Evolutionary conservation across 2,888 invertebrate species (phyloP), one percentile per base, ranked within the genome.

Genomic region (Fragum fragum): DNA sequence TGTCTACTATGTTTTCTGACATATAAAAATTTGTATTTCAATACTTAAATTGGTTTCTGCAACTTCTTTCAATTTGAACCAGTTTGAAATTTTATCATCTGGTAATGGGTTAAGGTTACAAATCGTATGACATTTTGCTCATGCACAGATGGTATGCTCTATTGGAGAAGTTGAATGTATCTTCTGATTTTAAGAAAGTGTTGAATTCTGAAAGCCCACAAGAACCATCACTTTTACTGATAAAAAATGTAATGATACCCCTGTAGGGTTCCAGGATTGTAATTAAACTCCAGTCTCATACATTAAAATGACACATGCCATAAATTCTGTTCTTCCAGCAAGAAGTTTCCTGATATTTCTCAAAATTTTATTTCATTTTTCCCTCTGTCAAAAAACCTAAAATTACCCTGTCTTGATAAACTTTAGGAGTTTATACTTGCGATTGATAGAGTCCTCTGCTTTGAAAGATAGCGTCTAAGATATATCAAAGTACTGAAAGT

Each of bases 281-380:
- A 47, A 47, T 47, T 47, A 47, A 47, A 47, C n/a, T n/a, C 47
- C 47, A 18, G 47, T n/a, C 47, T 47, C 47, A 47, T 47, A 47
- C 47, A 47, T 47, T 47, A 47, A 47, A 47, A 47, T 47, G 47
- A 47, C 47, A 47, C n/a, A n/a, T 47, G 47, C 47, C 47, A 47
- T 47, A 47, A 47, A 47, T 47, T 47, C n/a, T 47, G 47, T 9
- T 36, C 32, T 36, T 36, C 3, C n/a, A 36, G 9, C 47, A 5
- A 47, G 47, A 47, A 47, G 47, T 47, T 47, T 47, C 47, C 47
- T 47, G 47, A 47, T 18, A 18, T 14, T 47, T 47, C n/a, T 47
- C 18, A 47, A 47, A 47, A 16, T 47, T 47, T 47, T 47, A 47
- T 47, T 47, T 47, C n/a, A 47, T 14, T 47, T 47, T n/a, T n/a